Evolutionary conservation across 2,888 invertebrate genomes (phyloP).

Genomic region (Eilema griseolum): DNA sequence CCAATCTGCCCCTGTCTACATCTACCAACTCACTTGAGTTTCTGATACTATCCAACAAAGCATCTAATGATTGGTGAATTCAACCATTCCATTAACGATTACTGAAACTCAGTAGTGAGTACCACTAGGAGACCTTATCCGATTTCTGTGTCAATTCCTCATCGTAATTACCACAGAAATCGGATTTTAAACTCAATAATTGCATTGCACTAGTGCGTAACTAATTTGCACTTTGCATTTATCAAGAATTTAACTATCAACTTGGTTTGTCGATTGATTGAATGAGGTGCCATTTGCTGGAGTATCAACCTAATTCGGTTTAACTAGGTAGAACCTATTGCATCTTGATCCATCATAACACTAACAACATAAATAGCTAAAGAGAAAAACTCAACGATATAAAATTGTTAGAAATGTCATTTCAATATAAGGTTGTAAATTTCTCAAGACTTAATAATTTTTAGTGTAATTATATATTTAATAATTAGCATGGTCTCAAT

Average conservation of each 20-base stretch:
- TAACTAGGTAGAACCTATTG: too few species aligned
- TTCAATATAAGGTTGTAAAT: not conserved
- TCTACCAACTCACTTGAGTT: too few species aligned
- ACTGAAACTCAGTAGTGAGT: not conserved
- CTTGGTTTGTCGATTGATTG: constrained; percentile 1
- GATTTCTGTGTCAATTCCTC: too few species aligned
- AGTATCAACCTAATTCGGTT: not conserved
- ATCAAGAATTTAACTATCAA: constrained; percentile 27
- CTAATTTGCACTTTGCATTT: constrained; percentile 42
- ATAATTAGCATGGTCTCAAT: not conserved
- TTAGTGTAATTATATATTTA: too few species aligned
- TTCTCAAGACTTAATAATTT: not conserved
- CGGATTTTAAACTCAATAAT: constrained; percentile 43
- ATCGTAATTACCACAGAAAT: constrained; percentile 27
- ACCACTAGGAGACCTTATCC: not conserved
- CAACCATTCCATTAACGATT: not conserved
- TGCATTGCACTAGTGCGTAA: constrained; percentile 32
- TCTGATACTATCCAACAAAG: too few species aligned
- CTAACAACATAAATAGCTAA: too few species aligned
- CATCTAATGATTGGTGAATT: not conserved
- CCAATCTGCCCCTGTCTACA: too few species aligned
- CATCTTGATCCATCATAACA: too few species aligned
- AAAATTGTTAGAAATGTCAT: too few species aligned
- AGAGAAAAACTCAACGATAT: too few species aligned
- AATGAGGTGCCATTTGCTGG: not conserved